A percentile compares a stretch with the other conserved stretches of the same genome.
phyloP scores from a whole-genome alignment of 2,113 vertebrate genomes.

The Thunnus thynnus region DNA sequence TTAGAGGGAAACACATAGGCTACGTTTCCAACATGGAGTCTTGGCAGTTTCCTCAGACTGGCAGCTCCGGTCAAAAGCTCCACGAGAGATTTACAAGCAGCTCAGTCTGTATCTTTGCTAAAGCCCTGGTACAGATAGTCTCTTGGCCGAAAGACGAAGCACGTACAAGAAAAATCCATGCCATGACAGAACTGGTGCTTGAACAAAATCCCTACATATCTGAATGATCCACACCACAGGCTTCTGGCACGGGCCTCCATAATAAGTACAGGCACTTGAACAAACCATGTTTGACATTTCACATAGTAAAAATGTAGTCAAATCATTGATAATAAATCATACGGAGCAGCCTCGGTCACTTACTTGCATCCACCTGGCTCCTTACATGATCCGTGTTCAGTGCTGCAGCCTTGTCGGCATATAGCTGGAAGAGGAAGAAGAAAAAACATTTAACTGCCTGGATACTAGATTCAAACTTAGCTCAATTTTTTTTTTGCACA shows the following conservation, averaged over 20 bases:
- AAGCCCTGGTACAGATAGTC: constrained; percentile 80
- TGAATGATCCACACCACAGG: constrained; percentile 86
- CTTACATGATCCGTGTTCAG: constrained; percentile 95
- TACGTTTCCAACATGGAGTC: constrained; percentile 41
- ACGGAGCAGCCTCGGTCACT: constrained; percentile 56
- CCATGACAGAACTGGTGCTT: constrained; percentile 72
- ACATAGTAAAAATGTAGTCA: constrained; percentile 27
- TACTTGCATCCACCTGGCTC: constrained; percentile 97
- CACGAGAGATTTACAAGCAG: constrained; percentile 47
- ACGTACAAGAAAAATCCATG: constrained; percentile 76
- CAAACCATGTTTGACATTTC: constrained; percentile 82
- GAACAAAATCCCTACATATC: constrained; percentile 86
- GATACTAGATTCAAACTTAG: constrained; percentile 36
- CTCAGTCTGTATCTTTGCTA: constrained; percentile 56
- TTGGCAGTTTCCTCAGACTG: constrained; percentile 55
- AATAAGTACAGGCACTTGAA: constrained; percentile 82
- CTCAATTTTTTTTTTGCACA: constrained; percentile 7
- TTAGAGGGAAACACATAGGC: constrained; percentile 41
- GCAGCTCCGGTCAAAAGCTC: constrained; percentile 36
- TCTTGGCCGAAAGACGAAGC: constrained; percentile 82
- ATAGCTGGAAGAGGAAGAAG: constrained; percentile 86
- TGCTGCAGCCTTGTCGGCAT: constrained; percentile 97
- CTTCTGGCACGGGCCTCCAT: constrained; percentile 71
- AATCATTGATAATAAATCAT: constrained; percentile 43
- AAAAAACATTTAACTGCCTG: constrained; percentile 20